Conservation (phyloP, 2,797 vertebrate genomes). For the Poecilia velifera region DNA sequence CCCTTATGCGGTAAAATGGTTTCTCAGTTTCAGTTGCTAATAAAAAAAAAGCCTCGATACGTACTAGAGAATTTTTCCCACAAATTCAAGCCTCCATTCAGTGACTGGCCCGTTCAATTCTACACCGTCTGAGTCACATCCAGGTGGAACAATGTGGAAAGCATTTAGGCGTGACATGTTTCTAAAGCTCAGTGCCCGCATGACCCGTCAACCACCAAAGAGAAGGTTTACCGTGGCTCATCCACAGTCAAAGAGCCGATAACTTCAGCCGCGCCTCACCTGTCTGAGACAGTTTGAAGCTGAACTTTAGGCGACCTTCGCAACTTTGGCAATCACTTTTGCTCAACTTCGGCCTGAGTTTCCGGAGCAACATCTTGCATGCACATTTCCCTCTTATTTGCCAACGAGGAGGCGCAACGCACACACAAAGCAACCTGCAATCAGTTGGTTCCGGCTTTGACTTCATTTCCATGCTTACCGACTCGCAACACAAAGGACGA, state of each 20-base stretch:
- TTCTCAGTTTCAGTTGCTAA: neutral
- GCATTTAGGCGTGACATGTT: neutral
- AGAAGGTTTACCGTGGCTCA: neutral
- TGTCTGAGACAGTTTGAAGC: neutral
- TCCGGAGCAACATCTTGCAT: constrained; percentile 22
- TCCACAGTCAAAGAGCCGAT: neutral
- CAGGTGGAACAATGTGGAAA: neutral
- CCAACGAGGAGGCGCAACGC: constrained; percentile 14
- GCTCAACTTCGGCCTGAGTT: constrained; percentile 16
- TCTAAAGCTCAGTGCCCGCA: neutral
- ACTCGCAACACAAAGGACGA: constrained; percentile 20
- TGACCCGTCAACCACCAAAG: neutral
- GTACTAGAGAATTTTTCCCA: neutral
- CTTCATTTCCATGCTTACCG: constrained; percentile 50
- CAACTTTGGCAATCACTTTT: constrained; percentile 13
- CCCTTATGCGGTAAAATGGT: neutral
- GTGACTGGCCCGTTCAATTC: neutral
- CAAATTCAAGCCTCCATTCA: neutral
- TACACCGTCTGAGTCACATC: neutral
- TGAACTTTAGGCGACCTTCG: constrained; percentile 17
- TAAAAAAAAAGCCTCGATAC: neutral
- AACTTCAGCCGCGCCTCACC: constrained; percentile 5
- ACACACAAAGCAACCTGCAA: constrained; percentile 36
- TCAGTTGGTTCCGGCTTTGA: constrained; percentile 45
- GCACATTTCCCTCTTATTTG: constrained; percentile 40